Conservation (phyloP, 2,797 vertebrate species). For the Phoxinus dragarum region DNA sequence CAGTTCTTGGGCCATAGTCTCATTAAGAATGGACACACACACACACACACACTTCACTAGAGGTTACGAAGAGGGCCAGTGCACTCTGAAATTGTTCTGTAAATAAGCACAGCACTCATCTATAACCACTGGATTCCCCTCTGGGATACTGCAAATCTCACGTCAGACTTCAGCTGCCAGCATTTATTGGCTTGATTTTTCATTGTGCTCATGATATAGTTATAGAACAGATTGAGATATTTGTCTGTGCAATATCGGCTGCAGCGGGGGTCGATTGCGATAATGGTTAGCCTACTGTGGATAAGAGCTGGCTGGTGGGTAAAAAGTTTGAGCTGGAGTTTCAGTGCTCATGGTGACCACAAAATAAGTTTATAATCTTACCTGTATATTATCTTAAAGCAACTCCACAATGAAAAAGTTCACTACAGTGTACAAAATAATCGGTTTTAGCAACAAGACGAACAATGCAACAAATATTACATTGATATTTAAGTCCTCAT, state of each 20-base stretch:
- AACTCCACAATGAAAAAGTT: neutral
- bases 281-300: conserved; percentile 54
- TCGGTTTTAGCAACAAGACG: neutral
- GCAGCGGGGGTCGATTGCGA: conserved; percentile 43
- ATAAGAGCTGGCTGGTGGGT: conserved; percentile 18
- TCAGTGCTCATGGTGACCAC: neutral
- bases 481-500: neutral
- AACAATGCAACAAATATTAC: neutral
- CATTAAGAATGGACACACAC: conserved; percentile 21
- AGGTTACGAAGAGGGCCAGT: conserved; percentile 40
- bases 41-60: conserved; percentile 7
- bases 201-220: conserved; percentile 17
- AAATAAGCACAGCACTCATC: conserved; percentile 47
- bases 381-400: neutral
- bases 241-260: conserved; percentile 52
- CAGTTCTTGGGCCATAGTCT: conserved; percentile 19
- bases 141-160: conserved; percentile 18
- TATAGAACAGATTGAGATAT: conserved; percentile 46
- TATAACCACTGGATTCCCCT: conserved; percentile 40
- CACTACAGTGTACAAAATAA: neutral
- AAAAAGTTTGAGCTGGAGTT: neutral
- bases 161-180: conserved; percentile 29
- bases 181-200: conserved; percentile 41
- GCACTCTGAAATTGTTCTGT: conserved; percentile 37
- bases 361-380: neutral